Evolutionary conservation across 1,140 invertebrate species (phyloP), one percentile per base, ranked within the genome.

Genomic region (Tetraneura akinire): DNA sequence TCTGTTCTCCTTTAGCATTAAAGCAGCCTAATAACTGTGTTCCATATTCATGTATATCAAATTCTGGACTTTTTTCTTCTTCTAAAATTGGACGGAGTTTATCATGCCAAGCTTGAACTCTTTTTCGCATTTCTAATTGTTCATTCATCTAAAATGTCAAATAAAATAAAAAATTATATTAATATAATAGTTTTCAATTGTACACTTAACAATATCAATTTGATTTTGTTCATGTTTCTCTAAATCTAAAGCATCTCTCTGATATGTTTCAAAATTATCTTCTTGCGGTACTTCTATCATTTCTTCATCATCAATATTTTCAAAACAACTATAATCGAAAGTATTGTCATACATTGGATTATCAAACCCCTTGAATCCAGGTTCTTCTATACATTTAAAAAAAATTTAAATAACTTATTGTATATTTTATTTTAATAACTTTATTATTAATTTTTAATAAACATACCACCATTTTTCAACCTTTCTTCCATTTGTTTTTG

Each of bases 41-140:
- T 45, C 88, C 88, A 83, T 88, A 89, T 42, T 84, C 84, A 83
- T 88, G 87, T 47, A 89, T 88, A 82, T 89, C 87, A 84, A 88
- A 89, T 42, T 84, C 81, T 45, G 82, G 84, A 70, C 85, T 84
- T 18, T 73, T 81, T 83, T 88, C 87, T 80, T 85, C 84, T 80
- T 85, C 83, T 55, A 89, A 82, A 60, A 83, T 84, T 16, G 88
- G 87, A 29, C 83, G 47, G 14, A 89, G 86, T 62, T 84, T 86
- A 47, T 87, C 85, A 73, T 88, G 86, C 88, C 88, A 89, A 29
- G 85, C 85, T 26, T 85, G 82, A 9, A 89, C 87, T 80, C 87
- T 71, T 71, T 84, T 83, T 10, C 87, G 85, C 57, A 88, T 82
- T 70, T 88, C 87, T 42, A 87, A 86, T 45, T 60, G 55, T 26